Conservation (phyloP, 2,888 invertebrate species). For the Agrotis segetum region DNA sequence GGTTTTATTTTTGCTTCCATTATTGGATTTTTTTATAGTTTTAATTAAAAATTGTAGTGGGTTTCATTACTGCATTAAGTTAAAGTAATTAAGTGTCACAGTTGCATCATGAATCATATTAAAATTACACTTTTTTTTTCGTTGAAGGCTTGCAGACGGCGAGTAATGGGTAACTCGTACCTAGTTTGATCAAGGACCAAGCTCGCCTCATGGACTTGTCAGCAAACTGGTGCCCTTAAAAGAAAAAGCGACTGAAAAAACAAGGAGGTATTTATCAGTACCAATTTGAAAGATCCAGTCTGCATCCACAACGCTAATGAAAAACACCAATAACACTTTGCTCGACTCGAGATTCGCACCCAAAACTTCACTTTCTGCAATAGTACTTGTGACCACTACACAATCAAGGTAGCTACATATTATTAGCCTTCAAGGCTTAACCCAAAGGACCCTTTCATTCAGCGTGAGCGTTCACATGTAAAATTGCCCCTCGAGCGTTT, state of each 20-base stretch:
- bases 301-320: too few species aligned
- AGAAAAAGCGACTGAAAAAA: too few species aligned
- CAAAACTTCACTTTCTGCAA: background rate
- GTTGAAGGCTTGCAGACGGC: too few species aligned
- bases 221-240: too few species aligned
- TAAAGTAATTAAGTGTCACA: background rate
- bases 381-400: background rate
- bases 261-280: too few species aligned
- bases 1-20: background rate
- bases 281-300: too few species aligned
- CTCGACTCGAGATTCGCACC: background rate
- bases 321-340: background rate
- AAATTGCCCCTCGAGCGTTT: conserved; percentile 29
- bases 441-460: conserved; percentile 2
- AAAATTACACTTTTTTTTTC: background rate
- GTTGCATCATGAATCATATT: background rate
- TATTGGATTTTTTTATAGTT: background rate
- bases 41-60: background rate
- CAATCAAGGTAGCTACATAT: background rate
- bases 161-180: too few species aligned
- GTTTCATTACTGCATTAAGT: background rate
- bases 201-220: too few species aligned
- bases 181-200: too few species aligned
- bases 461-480: conserved; percentile 13
- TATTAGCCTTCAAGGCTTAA: background rate